These are phyloP conservation scores for Perdita meconis DNA, from an alignment of 2,888 invertebrate species.

Conservation along the genomic window DNA sequence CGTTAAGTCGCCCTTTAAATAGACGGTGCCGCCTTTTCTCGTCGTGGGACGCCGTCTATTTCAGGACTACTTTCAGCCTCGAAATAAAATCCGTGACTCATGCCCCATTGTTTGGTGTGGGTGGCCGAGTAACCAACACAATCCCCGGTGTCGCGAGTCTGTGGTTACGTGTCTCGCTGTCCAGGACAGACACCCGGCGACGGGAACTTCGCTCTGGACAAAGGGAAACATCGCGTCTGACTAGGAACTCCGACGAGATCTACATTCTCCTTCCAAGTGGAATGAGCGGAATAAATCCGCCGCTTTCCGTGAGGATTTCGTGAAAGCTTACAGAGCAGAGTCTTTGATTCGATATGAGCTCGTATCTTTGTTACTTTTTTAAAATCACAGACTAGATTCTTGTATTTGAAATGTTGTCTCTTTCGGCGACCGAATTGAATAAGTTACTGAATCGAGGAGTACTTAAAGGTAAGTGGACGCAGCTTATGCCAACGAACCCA, in stretches of 20 bases:
- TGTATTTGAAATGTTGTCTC: too few relatives aligned
- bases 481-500: too few relatives aligned
- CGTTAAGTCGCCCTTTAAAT: constrained; percentile 70
- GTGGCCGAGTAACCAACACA: constrained; percentile 52
- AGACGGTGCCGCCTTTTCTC: constrained; percentile 68
- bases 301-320: not conserved
- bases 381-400: too few relatives aligned
- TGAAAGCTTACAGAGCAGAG: not conserved
- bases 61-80: constrained; percentile 68
- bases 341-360: too few relatives aligned
- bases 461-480: too few relatives aligned
- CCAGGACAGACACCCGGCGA: constrained; percentile 21
- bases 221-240: constrained; percentile 1
- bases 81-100: constrained; percentile 77
- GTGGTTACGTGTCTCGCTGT: constrained; percentile 25
- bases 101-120: constrained; percentile 70
- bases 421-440: too few relatives aligned
- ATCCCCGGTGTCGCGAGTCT: constrained; percentile 23
- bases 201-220: constrained; percentile 7
- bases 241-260: not conserved
- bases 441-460: too few relatives aligned
- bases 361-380: too few relatives aligned
- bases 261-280: constrained; percentile 15
- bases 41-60: constrained; percentile 76
- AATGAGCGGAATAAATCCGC: not conserved